phyloP scores from a whole-genome alignment of 2,888 invertebrate genomes.

The Euzophera pinguis region DNA sequence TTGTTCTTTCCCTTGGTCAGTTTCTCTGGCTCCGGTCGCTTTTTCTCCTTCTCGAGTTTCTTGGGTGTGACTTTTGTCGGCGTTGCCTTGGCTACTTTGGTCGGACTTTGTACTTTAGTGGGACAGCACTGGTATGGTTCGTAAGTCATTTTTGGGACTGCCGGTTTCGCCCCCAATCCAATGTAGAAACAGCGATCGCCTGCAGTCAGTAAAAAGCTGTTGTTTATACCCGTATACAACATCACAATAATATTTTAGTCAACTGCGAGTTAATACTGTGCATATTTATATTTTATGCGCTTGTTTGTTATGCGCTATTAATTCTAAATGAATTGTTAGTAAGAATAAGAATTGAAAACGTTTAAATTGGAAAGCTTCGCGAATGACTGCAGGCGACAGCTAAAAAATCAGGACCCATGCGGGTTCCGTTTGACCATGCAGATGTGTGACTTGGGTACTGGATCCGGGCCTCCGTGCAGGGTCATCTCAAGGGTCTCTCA shows the following conservation, averaged over 20 bases:
- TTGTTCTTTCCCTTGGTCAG: slow-evolving; percentile 70
- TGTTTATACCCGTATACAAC: slow-evolving; percentile 78
- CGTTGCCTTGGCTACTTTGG: slow-evolving; percentile 89
- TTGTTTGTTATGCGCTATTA: slow-evolving; percentile 64
- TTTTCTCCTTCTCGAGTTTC: slow-evolving; percentile 70
- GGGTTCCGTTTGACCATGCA: slow-evolving; percentile 71
- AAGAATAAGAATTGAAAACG: slow-evolving; percentile 70
- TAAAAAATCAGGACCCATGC: slow-evolving; percentile 72
- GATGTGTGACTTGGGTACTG: slow-evolving; percentile 56
- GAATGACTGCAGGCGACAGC: slow-evolving; percentile 85
- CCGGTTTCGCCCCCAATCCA: slow-evolving; percentile 93
- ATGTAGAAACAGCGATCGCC: slow-evolving; percentile 98
- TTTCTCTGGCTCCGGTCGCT: slow-evolving; percentile 51
- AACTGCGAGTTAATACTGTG: slow-evolving; percentile 73
- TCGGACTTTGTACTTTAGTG: slow-evolving; percentile 88
- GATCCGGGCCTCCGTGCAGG: slow-evolving; percentile 62
- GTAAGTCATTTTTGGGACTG: slow-evolving; percentile 87
- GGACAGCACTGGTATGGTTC: slow-evolving; percentile 97
- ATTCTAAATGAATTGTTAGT: slow-evolving; percentile 73
- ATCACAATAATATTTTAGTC: slow-evolving; percentile 49
- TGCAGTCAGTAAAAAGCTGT: slow-evolving; percentile 95
- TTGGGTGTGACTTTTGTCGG: slow-evolving; percentile 80
- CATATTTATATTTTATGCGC: slow-evolving; percentile 56
- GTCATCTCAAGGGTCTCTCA: slow-evolving; percentile 55
- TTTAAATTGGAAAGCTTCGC: slow-evolving; percentile 75